Percentiles rank a stretch among this genome's conserved stretches.
Conservation (phyloP, 1,140 invertebrate species). For the Aphidius gifuensis region DNA sequence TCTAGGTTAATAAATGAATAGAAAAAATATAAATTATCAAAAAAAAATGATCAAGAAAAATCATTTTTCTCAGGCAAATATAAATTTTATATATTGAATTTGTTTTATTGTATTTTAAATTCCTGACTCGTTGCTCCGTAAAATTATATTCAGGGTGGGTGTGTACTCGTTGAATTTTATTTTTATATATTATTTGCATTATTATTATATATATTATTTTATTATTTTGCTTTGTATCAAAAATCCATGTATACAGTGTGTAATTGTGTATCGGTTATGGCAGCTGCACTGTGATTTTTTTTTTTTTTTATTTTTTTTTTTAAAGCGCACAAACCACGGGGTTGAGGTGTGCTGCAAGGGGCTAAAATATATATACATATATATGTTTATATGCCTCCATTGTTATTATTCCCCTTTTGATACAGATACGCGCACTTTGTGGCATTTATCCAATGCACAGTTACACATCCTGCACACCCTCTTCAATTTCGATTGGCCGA, state of each 20-base stretch:
- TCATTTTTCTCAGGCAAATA: too few relatives aligned
- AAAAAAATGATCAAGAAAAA: too few relatives aligned
- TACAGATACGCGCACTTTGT: constrained; percentile 39
- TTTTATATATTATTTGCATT: too few relatives aligned
- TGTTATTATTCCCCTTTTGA: constrained; percentile 38
- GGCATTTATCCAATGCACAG: constrained; percentile 21
- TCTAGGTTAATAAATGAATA: too few relatives aligned
- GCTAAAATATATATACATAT: not conserved
- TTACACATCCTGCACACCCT: constrained; percentile 12
- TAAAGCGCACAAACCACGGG: not conserved
- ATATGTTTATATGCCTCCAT: constrained; percentile 45
- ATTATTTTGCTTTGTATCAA: constrained; percentile 15
- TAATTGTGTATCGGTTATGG: constrained; percentile 44
- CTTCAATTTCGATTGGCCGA: not conserved
- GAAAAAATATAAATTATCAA: too few relatives aligned
- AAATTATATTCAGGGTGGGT: constrained; percentile 20
- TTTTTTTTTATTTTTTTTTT: constrained; percentile 4
- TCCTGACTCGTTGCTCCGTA: constrained; percentile 11
- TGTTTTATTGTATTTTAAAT: too few relatives aligned
- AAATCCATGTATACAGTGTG: constrained; percentile 7
- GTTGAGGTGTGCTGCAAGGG: constrained; percentile 12
- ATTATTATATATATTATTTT: not conserved
- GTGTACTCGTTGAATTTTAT: not conserved
- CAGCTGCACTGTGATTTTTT: constrained; percentile 36
- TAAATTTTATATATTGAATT: too few relatives aligned